Percentiles rank a stretch among this genome's conserved stretches.
phyloP scores from a whole-genome alignment of 2,888 invertebrate genomes.

The Chrysolina americana region DNA sequence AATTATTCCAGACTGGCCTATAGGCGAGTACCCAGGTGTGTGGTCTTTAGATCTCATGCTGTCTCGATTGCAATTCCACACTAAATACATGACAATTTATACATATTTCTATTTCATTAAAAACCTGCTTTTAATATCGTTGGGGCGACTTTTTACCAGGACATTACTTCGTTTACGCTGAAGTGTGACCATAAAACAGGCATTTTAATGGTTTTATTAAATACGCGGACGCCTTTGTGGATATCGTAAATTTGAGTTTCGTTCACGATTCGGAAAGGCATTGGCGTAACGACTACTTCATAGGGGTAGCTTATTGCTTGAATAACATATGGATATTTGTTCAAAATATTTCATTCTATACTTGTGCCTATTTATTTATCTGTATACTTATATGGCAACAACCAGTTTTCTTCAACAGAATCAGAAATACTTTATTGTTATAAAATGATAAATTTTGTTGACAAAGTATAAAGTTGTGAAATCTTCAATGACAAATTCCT shows the following conservation, averaged over 20 bases:
- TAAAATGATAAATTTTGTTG: no score
- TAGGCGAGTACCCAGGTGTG: constrained; percentile 45
- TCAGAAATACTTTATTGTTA: no score
- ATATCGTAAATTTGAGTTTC: constrained; percentile 53
- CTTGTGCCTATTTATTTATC: no score
- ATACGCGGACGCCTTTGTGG: constrained; percentile 59
- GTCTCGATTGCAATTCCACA: constrained; percentile 55
- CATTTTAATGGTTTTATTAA: constrained; percentile 64
- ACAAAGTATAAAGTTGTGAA: no score
- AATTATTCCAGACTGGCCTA: neutral
- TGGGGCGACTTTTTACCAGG: constrained; percentile 55
- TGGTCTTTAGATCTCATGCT: constrained; percentile 58
- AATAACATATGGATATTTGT: no score
- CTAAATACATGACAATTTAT: constrained; percentile 61
- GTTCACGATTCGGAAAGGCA: neutral
- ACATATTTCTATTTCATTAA: constrained; percentile 61
- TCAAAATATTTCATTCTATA: no score
- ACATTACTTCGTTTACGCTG: constrained; percentile 57
- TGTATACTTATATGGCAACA: no score
- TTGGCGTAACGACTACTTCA: neutral
- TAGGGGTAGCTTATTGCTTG: neutral
- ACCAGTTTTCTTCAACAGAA: no score
- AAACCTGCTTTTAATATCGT: constrained; percentile 59
- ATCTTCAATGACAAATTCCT: no score
- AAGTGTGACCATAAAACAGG: constrained; percentile 63